Conservation (phyloP, 1,140 invertebrate species). For the Lasioglossum baleicum region DNA sequence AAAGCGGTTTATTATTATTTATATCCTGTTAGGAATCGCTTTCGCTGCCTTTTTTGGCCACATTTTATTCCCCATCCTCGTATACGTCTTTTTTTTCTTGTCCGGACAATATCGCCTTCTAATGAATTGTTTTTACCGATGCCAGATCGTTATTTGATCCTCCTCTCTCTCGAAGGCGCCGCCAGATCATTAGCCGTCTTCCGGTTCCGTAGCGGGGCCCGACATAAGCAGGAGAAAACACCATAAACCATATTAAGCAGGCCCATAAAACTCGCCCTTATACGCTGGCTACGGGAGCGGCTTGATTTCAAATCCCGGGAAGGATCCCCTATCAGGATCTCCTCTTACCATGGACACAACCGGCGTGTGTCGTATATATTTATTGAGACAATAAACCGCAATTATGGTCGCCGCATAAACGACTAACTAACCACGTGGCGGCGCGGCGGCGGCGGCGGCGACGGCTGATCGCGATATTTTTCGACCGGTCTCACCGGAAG, state of each 20-base stretch:
- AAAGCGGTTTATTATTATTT: too few relatives aligned
- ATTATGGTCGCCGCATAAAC: conserved; percentile 68
- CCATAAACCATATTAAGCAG: conserved; percentile 69
- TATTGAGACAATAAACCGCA: conserved; percentile 76
- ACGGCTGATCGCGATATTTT: conserved; percentile 31
- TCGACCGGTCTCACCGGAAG: background rate
- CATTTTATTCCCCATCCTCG: too few relatives aligned
- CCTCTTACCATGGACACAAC: conserved; percentile 27
- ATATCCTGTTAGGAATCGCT: too few relatives aligned
- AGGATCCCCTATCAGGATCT: conserved; percentile 32
- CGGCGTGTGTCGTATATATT: conserved; percentile 71
- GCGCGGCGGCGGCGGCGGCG: background rate
- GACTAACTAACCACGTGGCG: conserved; percentile 67
- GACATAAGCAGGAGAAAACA: conserved; percentile 43
- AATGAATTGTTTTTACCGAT: conserved; percentile 32
- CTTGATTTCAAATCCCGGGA: conserved; percentile 74
- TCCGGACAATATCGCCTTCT: background rate
- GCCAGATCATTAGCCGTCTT: conserved; percentile 62
- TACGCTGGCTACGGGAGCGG: conserved; percentile 11
- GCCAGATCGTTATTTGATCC: background rate
- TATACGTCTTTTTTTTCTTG: background rate
- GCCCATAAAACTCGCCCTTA: conserved; percentile 60
- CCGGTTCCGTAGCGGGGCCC: conserved; percentile 63
- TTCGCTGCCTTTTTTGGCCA: too few relatives aligned
- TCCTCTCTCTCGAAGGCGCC: background rate